Percentiles rank a stretch among this genome's conserved stretches.
Conservation (phyloP, 2,888 invertebrate species). For the Salticus scenicus region DNA sequence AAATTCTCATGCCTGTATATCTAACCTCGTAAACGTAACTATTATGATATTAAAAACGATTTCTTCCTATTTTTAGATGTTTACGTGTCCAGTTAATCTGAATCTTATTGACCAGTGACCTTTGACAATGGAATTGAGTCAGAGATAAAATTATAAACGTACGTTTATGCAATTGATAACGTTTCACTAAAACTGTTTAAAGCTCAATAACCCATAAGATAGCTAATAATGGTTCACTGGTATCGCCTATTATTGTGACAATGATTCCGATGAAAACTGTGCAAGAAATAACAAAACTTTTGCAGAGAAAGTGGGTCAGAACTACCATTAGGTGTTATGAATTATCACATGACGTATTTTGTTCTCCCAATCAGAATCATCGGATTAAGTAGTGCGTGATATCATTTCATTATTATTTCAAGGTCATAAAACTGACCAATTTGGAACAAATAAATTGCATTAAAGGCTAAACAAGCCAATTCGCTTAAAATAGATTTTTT, state of each 20-base stretch:
- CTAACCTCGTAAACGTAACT: no score
- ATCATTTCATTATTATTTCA: conserved; percentile 7
- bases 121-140: no score
- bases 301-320: neutral
- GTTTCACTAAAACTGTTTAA: neutral
- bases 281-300: neutral
- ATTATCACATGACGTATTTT: neutral
- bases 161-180: neutral
- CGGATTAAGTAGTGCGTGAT: conserved; percentile 14
- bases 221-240: neutral
- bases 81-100: no score
- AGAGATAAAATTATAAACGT: no score
- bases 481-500: neutral
- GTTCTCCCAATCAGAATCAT: neutral
- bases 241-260: neutral
- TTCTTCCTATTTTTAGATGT: no score
- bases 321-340: neutral
- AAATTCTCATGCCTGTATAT: no score
- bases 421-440: neutral
- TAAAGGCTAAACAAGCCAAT: neutral
- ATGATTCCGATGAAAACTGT: neutral
- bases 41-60: no score
- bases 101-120: no score
- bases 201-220: neutral
- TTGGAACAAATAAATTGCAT: conserved; percentile 2